Conservation (phyloP, 1,140 invertebrate species). For the Coenobita brevimanus region DNA sequence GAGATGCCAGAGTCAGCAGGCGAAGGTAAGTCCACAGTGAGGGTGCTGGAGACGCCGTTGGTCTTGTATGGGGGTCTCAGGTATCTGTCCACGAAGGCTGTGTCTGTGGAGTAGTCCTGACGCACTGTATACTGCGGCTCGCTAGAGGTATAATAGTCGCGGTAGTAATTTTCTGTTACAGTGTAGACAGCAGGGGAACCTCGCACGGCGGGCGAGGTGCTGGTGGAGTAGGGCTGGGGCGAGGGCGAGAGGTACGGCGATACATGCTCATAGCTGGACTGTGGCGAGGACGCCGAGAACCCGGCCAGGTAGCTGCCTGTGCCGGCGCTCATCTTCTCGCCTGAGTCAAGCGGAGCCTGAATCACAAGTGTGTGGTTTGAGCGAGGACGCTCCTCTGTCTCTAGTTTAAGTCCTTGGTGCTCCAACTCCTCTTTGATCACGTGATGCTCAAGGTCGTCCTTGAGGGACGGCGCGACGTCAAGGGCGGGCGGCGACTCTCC, state of each 20-base stretch:
- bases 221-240: conserved; percentile 75
- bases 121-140: conserved; percentile 50
- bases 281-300: conserved; percentile 77
- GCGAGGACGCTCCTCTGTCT: conserved; percentile 56
- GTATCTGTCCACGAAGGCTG: conserved; percentile 77
- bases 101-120: conserved; percentile 73
- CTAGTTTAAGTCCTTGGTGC: conserved; percentile 55
- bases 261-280: conserved; percentile 73
- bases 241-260: conserved; percentile 76
- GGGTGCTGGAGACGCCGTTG: conserved; percentile 61
- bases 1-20: conserved; percentile 91
- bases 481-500: conserved; percentile 72
- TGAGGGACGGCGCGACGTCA: conserved; percentile 65
- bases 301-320: conserved; percentile 59
- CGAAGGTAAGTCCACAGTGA: conserved; percentile 87
- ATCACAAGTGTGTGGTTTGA: conserved; percentile 61
- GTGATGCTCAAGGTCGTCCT: conserved; percentile 68
- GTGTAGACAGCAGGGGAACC: conserved; percentile 72
- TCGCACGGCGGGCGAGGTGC: conserved; percentile 70
- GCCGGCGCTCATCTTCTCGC: conserved; percentile 73
- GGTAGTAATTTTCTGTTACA: conserved; percentile 75
- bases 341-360: conserved; percentile 71
- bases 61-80: conserved; percentile 73
- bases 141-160: conserved; percentile 71
- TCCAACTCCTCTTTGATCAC: conserved; percentile 69